Base-by-base conservation (phyloP, 2,888 invertebrate species). In the Lymantria monacha region DNA sequence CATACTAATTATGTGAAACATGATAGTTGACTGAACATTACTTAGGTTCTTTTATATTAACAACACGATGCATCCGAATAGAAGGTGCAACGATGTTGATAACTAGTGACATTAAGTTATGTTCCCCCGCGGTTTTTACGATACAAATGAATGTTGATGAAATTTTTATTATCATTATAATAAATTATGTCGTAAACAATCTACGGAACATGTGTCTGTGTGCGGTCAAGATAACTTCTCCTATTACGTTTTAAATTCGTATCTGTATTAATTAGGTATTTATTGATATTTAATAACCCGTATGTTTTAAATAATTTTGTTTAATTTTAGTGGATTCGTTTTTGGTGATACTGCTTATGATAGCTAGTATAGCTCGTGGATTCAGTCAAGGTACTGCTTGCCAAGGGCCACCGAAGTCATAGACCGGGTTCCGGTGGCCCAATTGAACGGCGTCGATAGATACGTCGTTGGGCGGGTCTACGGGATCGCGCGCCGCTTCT, bases 61-160 rank as follows among this genome's bases (percentile, higher is more conserved):
- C 5, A 3, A 22, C 22, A 22, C 22, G 22, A 10, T 33, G 33
- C 33, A 9, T 33, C 33, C 33, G 33, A n/a, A n/a, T 9, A n/a
- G 11, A 38, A 38, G 7, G 38, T 38, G 38, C 38, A 38, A n/a
- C n/a, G 38, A 41, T n/a, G 13, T 41, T 41, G 15, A 41, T 41
- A 10, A 14, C 12, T 1, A 14, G 15, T 41, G 41, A 41, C 15
- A 41, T 41, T 38, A 38, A 41, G 14, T 58, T 53, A 66, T 53
- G 48, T 57, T 52, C 45, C 22, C 59, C 63, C 53, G 61, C 57
- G 49, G 61, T 63, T 66, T 41, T 66, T 57, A 63, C 54, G 51
- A 51, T 57, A 42, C 40, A 9, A 66, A 65, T 65, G 55, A 60
- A 63, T 58, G 55, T 57, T 63, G 55, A 65, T 65, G 53, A 63